Percentiles rank a stretch among this genome's conserved stretches.
Evolutionary conservation across 2,113 vertebrate genomes (phyloP).

Genomic region (Chlamydotis undulata): DNA sequence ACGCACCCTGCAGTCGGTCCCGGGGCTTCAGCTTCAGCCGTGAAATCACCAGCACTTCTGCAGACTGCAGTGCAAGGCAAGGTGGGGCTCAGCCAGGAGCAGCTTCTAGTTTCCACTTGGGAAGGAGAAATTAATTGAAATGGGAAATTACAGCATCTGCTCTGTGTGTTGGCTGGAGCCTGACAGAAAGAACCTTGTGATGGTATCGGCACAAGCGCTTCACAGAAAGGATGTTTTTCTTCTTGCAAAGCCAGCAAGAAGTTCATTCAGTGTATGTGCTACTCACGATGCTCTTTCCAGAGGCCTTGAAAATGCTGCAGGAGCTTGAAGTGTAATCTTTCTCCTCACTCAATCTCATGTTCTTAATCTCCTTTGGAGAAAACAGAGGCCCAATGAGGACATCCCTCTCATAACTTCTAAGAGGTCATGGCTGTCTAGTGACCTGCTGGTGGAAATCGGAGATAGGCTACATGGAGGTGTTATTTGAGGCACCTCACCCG

Average conservation of each 20-base stretch:
- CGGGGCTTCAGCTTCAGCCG: no score
- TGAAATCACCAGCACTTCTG: background rate
- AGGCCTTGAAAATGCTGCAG: background rate
- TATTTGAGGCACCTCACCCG: constrained; percentile 5
- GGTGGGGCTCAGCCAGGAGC: background rate
- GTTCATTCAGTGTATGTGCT: background rate
- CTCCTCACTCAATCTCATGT: background rate
- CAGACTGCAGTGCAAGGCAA: rapidly evolving
- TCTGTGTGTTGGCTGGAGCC: background rate
- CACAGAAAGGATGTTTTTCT: background rate
- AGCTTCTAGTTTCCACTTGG: background rate
- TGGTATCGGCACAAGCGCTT: rapidly evolving
- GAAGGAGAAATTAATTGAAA: background rate
- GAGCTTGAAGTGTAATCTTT: background rate
- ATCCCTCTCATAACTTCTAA: background rate
- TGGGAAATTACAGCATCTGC: background rate
- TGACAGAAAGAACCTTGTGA: background rate
- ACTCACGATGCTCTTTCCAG: background rate
- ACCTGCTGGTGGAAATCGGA: background rate
- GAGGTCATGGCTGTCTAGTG: background rate
- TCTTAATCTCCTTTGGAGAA: background rate
- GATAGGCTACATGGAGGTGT: background rate
- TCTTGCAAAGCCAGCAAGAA: background rate
- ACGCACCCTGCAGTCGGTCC: rapidly evolving
- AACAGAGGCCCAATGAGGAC: background rate